These are phyloP conservation scores for Osedax fenrisi DNA, from an alignment of 2,888 invertebrate genomes.

Conservation along the genomic window DNA sequence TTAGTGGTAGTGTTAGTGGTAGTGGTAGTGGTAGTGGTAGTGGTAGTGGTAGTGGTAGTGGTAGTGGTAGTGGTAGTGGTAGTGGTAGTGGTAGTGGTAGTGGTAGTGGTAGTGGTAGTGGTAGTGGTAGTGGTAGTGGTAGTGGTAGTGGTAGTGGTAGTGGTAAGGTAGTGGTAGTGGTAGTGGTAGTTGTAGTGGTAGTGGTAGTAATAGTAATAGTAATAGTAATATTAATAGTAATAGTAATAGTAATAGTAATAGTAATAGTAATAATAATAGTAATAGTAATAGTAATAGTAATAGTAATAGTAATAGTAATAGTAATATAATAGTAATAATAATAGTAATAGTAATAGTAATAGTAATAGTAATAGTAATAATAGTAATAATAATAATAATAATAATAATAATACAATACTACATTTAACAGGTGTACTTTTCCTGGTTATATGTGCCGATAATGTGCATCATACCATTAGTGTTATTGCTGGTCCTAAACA, in stretches of 20 bases:
- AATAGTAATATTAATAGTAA: neutral
- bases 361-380: constrained; percentile 30
- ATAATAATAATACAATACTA: neutral
- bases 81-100: neutral
- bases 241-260: neutral
- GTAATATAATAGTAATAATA: constrained; percentile 4
- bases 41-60: neutral
- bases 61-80: neutral
- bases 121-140: neutral
- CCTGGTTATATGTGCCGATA: constrained; percentile 83
- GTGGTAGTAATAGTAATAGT: neutral
- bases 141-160: neutral
- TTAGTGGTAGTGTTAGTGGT: neutral
- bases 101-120: neutral
- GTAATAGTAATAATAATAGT: neutral
- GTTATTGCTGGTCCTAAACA: constrained; percentile 74
- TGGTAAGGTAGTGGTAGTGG: neutral
- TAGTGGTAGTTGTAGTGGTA: neutral
- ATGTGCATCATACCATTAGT: constrained; percentile 85
- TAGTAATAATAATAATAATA: neutral
- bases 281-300: neutral
- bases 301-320: too few relatives aligned
- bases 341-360: constrained; percentile 30
- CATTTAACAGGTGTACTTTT: constrained; percentile 58
- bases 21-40: neutral